Evolutionary conservation across 2,797 vertebrate genomes (phyloP).

Genomic region (Cyclura pinguis): DNA sequence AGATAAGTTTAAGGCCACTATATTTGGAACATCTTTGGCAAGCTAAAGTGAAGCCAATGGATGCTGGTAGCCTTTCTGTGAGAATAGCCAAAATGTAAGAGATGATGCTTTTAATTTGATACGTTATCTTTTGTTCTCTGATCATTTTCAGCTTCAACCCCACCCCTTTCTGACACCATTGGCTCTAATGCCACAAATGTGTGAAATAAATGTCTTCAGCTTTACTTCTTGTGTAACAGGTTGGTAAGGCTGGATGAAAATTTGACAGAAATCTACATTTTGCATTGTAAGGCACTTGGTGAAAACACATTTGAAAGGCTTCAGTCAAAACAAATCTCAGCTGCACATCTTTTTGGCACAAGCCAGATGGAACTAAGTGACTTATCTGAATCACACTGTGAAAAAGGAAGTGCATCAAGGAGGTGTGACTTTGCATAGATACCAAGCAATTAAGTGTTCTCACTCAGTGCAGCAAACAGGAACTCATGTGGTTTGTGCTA

Average conservation of each 20-base stretch:
- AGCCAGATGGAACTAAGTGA: not conserved
- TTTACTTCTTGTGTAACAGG: not conserved
- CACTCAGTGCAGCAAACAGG: conserved; percentile 14
- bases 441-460: conserved; percentile 31
- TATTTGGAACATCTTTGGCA: not conserved
- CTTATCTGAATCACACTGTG: conserved; percentile 23
- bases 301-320: not conserved
- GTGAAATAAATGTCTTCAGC: not conserved
- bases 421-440: conserved; percentile 26
- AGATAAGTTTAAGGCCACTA: not conserved
- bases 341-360: conserved; percentile 1
- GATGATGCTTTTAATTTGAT: not conserved
- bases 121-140: not conserved
- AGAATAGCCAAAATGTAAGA: not conserved
- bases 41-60: not conserved
- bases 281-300: not conserved
- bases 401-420: conserved; percentile 30
- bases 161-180: not conserved
- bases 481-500: conserved; percentile 39
- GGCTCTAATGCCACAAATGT: not conserved
- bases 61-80: not conserved
- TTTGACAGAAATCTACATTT: not conserved
- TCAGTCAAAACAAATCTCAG: conserved; percentile 18
- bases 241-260: not conserved
- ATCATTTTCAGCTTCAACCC: not conserved